Conservation (phyloP, 2,113 vertebrate species). For the Gymnobelideus leadbeateri region DNA sequence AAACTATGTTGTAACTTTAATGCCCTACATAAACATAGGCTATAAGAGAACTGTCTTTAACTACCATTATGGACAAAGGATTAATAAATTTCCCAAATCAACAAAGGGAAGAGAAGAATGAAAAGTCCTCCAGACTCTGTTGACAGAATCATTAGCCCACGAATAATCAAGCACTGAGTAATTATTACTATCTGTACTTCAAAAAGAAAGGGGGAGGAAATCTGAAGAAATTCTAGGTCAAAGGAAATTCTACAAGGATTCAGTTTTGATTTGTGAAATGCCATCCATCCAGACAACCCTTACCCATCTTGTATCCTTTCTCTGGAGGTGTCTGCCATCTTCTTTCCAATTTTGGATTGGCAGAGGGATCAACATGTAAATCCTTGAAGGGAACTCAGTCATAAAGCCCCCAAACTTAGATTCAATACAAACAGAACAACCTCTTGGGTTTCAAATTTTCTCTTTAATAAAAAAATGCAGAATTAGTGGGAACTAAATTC, state of each 20-base stretch:
- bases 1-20: neutral
- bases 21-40: neutral
- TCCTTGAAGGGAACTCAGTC: neutral
- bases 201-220: neutral
- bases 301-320: neutral
- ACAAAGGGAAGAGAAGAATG: constrained; percentile 38
- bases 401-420: neutral
- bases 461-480: neutral
- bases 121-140: neutral
- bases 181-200: neutral
- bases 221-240: neutral
- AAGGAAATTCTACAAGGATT: neutral
- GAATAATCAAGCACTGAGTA: neutral
- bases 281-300: neutral
- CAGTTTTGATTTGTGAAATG: neutral
- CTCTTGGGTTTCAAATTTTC: neutral
- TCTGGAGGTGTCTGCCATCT: neutral
- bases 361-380: neutral
- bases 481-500: neutral
- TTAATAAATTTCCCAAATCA: neutral
- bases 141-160: neutral
- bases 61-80: neutral
- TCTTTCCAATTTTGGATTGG: neutral
- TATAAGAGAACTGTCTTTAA: neutral
- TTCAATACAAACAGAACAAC: neutral